Evolutionary conservation across 1,140 invertebrate genomes (phyloP), one percentile per base, ranked within the genome.

Genomic region (Heliconius hewitsoni): DNA sequence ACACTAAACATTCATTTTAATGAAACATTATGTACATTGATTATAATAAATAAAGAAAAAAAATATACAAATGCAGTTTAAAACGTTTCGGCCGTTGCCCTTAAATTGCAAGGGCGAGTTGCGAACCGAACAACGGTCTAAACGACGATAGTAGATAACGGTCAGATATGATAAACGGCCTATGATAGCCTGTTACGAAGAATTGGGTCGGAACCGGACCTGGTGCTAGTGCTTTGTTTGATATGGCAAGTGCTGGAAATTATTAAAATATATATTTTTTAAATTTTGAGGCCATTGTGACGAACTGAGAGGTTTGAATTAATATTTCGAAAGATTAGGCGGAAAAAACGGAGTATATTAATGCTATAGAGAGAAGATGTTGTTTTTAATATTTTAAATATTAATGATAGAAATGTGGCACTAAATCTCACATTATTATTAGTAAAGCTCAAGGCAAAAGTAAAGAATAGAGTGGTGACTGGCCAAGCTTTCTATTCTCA

Each of bases 61-160:
- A 79, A 71, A 52, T 75, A 80, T 77, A 23, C 42, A 73, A 46
- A 71, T 57, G 50, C 27, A 46, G 37, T 79, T 78, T 76, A 71
- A 60, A n/a, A 30, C 16, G 77, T 80, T 84, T 83, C 73, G 82
- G 77, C 78, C 83, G 71, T 79, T 86, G 85, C 80, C 80, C 83
- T 79, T 74, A 71, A 80, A 85, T 81, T 74, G 80, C 82, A 83
- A 84, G 81, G 86, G 84, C 82, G 82, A 79, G 72, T 80, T 84
- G 88, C 84, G 83, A 87, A 84, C 81, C 83, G 80, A 84, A 84
- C 42, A 46, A 46, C 82, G 83, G 79, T 79, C 83, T 83, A 84
- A 88, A 84, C 85, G 83, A 79, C 87, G 86, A 81, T 79, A 89
- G 82, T 76, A 89, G 87, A 90, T 90, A 90, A 89, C 89, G 87